Evolutionary conservation across 2,113 vertebrate genomes (phyloP).

Genomic region (Chamaea fasciata): DNA sequence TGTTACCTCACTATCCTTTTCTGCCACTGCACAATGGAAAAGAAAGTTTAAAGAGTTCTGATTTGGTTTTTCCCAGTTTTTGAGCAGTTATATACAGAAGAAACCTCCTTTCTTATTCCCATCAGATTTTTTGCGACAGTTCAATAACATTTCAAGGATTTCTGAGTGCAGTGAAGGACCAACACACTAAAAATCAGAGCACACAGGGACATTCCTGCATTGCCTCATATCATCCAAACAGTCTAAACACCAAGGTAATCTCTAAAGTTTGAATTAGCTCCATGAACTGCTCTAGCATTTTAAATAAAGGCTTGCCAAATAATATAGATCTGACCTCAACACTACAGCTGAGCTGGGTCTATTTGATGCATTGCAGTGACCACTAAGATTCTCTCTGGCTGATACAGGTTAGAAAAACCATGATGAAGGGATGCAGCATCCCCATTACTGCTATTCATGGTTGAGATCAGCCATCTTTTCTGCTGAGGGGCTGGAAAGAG

Average conservation of each 20-base stretch:
- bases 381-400: background rate
- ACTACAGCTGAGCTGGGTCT: background rate
- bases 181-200: background rate
- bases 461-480: background rate
- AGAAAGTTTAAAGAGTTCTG: background rate
- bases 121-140: background rate
- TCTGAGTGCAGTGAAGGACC: background rate
- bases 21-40: background rate
- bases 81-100: background rate
- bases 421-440: background rate
- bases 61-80: background rate
- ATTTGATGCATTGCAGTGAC: background rate
- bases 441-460: background rate
- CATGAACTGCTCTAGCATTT: background rate
- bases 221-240: background rate
- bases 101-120: background rate
- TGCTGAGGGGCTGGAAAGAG: background rate
- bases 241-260: background rate
- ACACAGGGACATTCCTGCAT: fast-evolving
- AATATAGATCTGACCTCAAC: background rate
- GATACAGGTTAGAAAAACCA: background rate
- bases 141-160: background rate
- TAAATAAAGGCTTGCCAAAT: background rate
- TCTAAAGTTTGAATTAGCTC: background rate
- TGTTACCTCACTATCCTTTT: background rate